Conservation (phyloP, 2,888 invertebrate genomes). For the Esperia sulphurella region DNA sequence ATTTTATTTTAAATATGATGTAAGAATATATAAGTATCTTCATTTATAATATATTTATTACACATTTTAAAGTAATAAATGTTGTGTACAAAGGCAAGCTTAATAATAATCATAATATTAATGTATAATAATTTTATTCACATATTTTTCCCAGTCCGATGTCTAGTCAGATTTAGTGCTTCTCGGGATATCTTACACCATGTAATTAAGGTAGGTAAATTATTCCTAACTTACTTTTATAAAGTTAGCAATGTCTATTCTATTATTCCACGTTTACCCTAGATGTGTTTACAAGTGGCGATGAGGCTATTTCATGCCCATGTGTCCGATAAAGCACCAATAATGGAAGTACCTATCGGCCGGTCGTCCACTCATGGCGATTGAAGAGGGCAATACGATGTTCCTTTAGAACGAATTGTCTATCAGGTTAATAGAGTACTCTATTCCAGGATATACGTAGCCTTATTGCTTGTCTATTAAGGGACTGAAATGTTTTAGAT, state of each 20-base stretch:
- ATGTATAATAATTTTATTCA: too few species aligned
- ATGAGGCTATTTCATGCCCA: not conserved
- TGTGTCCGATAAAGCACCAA: not conserved
- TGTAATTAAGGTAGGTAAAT: too few species aligned
- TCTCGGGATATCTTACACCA: too few species aligned
- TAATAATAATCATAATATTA: too few species aligned
- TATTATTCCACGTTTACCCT: not conserved
- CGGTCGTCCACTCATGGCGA: constrained; percentile 11
- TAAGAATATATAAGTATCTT: too few species aligned
- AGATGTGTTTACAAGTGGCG: not conserved
- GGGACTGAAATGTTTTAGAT: not conserved
- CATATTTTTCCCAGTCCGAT: too few species aligned
- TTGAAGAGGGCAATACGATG: constrained; percentile 15
- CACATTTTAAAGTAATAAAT: too few species aligned
- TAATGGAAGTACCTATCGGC: constrained; percentile 6
- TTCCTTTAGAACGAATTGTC: constrained; percentile 13
- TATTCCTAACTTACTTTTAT: not conserved
- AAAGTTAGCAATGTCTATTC: not conserved
- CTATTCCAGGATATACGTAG: constrained; percentile 1
- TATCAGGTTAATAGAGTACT: constrained; percentile 8
- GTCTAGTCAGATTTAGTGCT: too few species aligned
- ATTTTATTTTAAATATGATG: too few species aligned
- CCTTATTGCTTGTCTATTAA: not conserved
- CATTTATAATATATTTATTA: too few species aligned
- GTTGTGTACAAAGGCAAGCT: too few species aligned